Conservation (phyloP, 2,113 vertebrate genomes). For the Rhagologus leucostigma region DNA sequence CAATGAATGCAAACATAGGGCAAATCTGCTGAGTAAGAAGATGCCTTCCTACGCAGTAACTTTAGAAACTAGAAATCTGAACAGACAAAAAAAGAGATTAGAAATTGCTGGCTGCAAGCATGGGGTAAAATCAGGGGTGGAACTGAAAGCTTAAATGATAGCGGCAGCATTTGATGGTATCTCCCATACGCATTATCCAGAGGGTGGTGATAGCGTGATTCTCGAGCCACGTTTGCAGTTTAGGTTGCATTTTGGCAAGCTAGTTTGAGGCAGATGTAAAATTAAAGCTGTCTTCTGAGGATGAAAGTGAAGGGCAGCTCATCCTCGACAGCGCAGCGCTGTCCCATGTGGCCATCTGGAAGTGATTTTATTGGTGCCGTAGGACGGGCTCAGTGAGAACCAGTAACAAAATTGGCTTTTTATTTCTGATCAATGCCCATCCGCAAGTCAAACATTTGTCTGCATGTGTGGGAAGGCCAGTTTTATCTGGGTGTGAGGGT, state of each 20-base stretch:
- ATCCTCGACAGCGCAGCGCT: fast-evolving
- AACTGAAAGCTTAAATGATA: background rate
- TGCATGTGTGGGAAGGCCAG: fast-evolving
- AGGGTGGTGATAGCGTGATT: background rate
- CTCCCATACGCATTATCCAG: background rate
- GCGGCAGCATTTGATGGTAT: background rate
- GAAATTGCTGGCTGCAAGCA: background rate
- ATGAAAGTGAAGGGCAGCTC: background rate
- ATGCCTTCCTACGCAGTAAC: background rate
- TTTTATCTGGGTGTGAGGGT: background rate
- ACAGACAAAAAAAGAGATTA: slow-evolving; percentile 3
- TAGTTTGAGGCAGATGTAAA: background rate
- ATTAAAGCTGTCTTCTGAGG: background rate
- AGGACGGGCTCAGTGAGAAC: background rate
- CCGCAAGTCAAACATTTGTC: background rate
- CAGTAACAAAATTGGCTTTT: background rate
- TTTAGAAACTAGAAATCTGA: slow-evolving; percentile 14
- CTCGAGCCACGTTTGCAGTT: background rate
- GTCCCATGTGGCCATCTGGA: background rate
- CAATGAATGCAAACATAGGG: slow-evolving; percentile 44
- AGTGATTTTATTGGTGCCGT: background rate
- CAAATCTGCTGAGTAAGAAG: slow-evolving; percentile 64
- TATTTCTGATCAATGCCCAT: fast-evolving
- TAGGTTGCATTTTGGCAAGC: background rate
- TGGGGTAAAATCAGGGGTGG: background rate